Conservation (phyloP, 2,113 vertebrate genomes). For the Sebastes fasciatus region DNA sequence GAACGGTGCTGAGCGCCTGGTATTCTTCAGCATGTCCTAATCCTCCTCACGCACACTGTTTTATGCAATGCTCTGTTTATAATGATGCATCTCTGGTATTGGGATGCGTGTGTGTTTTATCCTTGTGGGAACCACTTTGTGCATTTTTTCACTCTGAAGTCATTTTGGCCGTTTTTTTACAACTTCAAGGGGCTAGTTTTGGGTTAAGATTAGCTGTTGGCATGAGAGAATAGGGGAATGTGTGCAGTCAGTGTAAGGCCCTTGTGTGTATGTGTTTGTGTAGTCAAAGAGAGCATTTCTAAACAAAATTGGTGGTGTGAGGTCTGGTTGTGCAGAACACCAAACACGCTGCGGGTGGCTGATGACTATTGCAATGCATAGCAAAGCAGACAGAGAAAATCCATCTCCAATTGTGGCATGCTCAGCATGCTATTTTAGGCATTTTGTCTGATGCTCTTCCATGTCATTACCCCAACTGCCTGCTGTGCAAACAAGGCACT, state of each 20-base stretch:
- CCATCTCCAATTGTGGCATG: slow-evolving; percentile 50
- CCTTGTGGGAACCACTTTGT: slow-evolving; percentile 45
- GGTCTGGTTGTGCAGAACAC: slow-evolving; percentile 56
- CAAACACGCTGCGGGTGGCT: slow-evolving; percentile 42
- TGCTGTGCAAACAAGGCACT: slow-evolving; percentile 61
- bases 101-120: slow-evolving; percentile 44
- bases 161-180: slow-evolving; percentile 37
- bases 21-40: slow-evolving; percentile 56
- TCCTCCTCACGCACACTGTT: slow-evolving; percentile 33
- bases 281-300: slow-evolving; percentile 59
- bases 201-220: slow-evolving; percentile 39
- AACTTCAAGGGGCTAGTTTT: slow-evolving; percentile 39
- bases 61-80: slow-evolving; percentile 57
- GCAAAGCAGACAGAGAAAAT: slow-evolving; percentile 57
- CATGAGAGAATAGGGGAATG: slow-evolving; percentile 24
- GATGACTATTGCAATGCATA: slow-evolving; percentile 42
- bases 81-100: slow-evolving; percentile 54
- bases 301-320: slow-evolving; percentile 65
- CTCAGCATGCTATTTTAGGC: slow-evolving; percentile 46
- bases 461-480: slow-evolving; percentile 62
- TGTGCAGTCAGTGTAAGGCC: slow-evolving; percentile 23
- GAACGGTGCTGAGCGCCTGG: slow-evolving; percentile 51
- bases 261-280: slow-evolving; percentile 32
- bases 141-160: slow-evolving; percentile 69
- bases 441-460: slow-evolving; percentile 59